These are phyloP conservation scores for Vespertilio murinus DNA, from an alignment of 2,797 vertebrate genomes.

Conservation along the genomic window DNA sequence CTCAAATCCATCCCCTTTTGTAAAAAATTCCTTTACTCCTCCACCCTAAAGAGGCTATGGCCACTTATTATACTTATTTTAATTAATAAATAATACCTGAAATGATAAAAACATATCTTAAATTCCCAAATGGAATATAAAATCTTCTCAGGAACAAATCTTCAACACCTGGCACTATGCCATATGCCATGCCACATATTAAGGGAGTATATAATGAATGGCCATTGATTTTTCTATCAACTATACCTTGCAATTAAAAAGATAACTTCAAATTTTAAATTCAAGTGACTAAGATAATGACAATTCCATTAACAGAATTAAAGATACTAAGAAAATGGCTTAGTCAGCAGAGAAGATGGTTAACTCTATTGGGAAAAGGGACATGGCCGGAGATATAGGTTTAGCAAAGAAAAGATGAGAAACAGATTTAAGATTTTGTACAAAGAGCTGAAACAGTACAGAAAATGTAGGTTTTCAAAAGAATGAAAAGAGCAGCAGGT, in stretches of 20 bases:
- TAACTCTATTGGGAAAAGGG: neutral
- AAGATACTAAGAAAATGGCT: neutral
- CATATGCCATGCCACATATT: neutral
- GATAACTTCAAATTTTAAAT: neutral
- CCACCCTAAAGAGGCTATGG: neutral
- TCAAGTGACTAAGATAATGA: slow-evolving; percentile 26
- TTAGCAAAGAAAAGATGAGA: slow-evolving; percentile 2
- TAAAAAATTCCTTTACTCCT: neutral
- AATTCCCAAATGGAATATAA: slow-evolving; percentile 14
- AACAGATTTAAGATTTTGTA: slow-evolving; percentile 8
- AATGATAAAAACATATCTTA: neutral
- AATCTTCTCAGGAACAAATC: neutral
- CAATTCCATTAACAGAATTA: slow-evolving; percentile 3
- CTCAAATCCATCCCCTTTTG: neutral
- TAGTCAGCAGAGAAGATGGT: neutral
- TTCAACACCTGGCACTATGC: neutral
- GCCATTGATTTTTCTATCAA: slow-evolving; percentile 17
- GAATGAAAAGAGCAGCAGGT: neutral
- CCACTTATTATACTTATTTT: neutral
- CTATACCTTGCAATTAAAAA: slow-evolving; percentile 27
- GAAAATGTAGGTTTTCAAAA: neutral
- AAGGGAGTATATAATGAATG: neutral
- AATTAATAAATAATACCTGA: neutral
- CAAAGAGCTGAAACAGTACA: neutral
- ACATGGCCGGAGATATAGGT: neutral